Evolutionary conservation across 2,113 vertebrate genomes (phyloP).

Genomic region (Lynx canadensis): DNA sequence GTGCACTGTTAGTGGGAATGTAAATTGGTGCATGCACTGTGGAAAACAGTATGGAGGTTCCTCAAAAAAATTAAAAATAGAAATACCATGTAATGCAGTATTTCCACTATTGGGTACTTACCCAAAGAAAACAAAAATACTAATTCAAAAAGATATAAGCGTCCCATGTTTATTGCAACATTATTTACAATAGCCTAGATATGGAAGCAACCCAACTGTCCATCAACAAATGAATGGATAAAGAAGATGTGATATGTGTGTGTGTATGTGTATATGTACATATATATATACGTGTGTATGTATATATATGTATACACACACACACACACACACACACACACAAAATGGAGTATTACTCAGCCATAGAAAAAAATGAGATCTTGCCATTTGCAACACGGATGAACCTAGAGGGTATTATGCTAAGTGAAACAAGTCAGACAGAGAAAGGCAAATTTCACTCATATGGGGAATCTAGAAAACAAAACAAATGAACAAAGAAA

Average conservation of each 20-base stretch:
- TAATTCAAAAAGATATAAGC: neutral
- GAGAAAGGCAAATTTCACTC: neutral
- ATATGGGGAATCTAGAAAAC: neutral
- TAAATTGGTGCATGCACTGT: neutral
- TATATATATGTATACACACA: too few relatives aligned
- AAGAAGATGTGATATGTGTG: neutral
- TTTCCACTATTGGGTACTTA: neutral
- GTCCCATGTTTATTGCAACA: neutral
- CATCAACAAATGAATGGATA: neutral
- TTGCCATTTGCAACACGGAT: neutral
- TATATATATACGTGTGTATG: neutral
- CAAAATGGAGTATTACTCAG: neutral
- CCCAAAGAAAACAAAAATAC: neutral
- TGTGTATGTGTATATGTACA: neutral
- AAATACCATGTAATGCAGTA: neutral
- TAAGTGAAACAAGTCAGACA: neutral
- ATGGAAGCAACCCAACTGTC: neutral
- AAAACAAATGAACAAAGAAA: neutral
- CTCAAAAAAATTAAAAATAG: neutral
- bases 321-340: too few relatives aligned
- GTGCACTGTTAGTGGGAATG: neutral
- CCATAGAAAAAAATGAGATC: neutral
- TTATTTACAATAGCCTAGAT: neutral
- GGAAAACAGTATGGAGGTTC: neutral
- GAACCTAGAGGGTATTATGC: neutral